phyloP scores from a whole-genome alignment of 37 sponge, comb jelly and placozoan genomes.

The Theonella swinhoei region DNA sequence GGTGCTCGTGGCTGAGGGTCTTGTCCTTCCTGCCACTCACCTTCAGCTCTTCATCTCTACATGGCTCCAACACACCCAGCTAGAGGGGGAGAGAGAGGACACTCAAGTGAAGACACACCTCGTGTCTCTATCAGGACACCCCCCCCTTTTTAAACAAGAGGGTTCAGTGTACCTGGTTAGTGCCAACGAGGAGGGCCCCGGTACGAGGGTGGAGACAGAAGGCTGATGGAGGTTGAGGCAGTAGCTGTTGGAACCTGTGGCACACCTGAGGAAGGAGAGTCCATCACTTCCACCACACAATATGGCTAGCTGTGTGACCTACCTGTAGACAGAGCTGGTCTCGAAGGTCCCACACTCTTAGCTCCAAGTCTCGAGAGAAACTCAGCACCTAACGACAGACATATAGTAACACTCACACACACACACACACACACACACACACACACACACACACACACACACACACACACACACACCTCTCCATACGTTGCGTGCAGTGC shows the following conservation, averaged over 20 bases:
- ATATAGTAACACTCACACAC: no score
- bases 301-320: no score
- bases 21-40: conserved; percentile 1
- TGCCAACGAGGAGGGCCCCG: conserved; percentile 70
- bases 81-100: background rate
- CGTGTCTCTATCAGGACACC: no score
- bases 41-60: conserved; percentile 22
- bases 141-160: no score
- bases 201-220: conserved; percentile 71
- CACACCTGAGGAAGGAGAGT: no score
- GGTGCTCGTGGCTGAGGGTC: conserved; percentile 73
- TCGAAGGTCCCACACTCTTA: conserved; percentile 86
- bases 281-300: no score
- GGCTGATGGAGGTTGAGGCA: conserved; percentile 67
- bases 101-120: no score
- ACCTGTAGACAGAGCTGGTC: conserved; percentile 93
- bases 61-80: conserved; percentile 57
- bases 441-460: no score
- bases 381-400: conserved; percentile 77
- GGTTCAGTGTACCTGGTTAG: conserved; percentile 78
- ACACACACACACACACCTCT: conserved; percentile 26
- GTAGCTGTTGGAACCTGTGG: conserved; percentile 44
- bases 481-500: conserved; percentile 54
- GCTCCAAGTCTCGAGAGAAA: conserved; percentile 87
- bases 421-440: no score